These are phyloP conservation scores for Staurois parvus DNA, from an alignment of 2,797 vertebrate species.

Conservation along the genomic window DNA sequence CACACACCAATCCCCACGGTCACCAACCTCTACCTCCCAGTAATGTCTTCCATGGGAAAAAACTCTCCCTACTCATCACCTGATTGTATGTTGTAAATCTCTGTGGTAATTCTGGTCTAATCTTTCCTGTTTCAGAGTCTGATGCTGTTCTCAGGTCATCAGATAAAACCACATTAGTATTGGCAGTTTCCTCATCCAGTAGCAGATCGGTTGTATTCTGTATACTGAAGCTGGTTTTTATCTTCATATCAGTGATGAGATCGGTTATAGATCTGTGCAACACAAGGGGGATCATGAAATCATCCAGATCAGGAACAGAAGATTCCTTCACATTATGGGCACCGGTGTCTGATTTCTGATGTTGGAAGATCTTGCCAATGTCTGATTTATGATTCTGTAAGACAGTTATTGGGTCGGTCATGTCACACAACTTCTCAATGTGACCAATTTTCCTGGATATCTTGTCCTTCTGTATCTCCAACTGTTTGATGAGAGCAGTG, in stretches of 20 bases:
- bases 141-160: not conserved
- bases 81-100: conserved; percentile 31
- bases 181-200: not conserved
- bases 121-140: accelerated
- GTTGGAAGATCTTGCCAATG: too few species aligned
- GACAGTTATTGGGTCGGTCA: not conserved
- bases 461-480: not conserved
- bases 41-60: not conserved
- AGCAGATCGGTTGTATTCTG: not conserved
- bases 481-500: not conserved
- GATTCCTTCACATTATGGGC: not conserved
- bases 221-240: not conserved
- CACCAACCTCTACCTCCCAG: conserved; percentile 38
- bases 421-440: conserved; percentile 3
- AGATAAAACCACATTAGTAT: not conserved
- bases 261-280: not conserved
- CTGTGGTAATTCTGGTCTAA: not conserved
- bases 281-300: not conserved
- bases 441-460: not conserved
- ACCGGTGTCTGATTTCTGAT: too few species aligned
- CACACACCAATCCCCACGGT: not conserved
- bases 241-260: not conserved
- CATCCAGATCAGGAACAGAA: conserved; percentile 25
- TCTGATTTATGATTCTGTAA: too few species aligned
- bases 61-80: not conserved